Evolutionary conservation across 2,113 vertebrate genomes (phyloP), one percentile per base, ranked within the genome.

Genomic region (Sceloporus undulatus): DNA sequence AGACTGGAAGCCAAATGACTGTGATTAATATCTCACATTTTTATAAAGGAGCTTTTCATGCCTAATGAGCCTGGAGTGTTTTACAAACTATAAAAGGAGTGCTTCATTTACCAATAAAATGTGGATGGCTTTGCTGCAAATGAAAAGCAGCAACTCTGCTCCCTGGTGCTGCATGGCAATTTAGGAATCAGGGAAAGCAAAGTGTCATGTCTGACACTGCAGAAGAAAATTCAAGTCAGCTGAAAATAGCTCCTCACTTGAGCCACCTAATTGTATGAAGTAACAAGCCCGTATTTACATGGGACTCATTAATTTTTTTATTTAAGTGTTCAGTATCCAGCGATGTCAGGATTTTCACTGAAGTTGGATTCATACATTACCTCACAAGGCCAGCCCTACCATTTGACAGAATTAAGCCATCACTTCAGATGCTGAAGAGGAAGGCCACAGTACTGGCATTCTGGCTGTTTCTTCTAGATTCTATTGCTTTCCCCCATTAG

Each of bases 1-100:
- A 85, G 34, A 85, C 59, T 86, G 73, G 59, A 74, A 73, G 42
- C 79, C 71, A 91, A 91, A 87, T 89, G 34, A 79, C 25, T 78
- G 73, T 77, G 10, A 81, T 89, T 89, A 89, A 85, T 89, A 89
- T 75, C 59, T 80, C 25, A 75, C 68, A 75, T 88, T 88, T 82
- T 83, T 83, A 88, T 76, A 88, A 76, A 88, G 80, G 42, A 68
- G 62, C 68, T 66, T 85, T 85, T 85, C 70, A 81, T 29, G 56
- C 70, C 70, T 85, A 85, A 85, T 80, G 77, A 81, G 83, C 84
- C 84, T 88, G 59, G 59, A 66, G 83, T 56, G 70, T 85, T 85
- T 85, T 85, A 81, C 56, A 89, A 85, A 81, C 84, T 65, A 56
- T 75, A 66, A 52, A 85, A 14, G 16, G 56, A 81, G 71, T 81